Conservation (phyloP, 2,888 invertebrate species). For the Stenodera caucasica region DNA sequence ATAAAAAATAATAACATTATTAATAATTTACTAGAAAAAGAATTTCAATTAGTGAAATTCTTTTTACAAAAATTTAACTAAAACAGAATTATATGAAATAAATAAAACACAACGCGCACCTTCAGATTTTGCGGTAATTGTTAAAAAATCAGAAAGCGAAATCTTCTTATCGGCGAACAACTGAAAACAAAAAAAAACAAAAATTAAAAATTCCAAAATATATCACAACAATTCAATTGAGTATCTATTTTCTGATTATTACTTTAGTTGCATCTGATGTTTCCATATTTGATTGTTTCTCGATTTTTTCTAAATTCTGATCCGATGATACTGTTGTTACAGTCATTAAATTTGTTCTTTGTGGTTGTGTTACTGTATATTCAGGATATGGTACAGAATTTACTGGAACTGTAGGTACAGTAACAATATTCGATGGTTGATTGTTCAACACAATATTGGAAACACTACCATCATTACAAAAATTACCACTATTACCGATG, state of each 20-base stretch:
- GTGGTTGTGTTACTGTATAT: not conserved
- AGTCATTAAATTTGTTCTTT: slow-evolving; percentile 3
- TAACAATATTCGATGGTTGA: not conserved
- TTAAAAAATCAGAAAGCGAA: slow-evolving; percentile 51
- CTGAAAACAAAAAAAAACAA: slow-evolving; percentile 43
- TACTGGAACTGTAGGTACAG: not conserved
- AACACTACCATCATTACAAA: not conserved
- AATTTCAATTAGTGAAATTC: not conserved
- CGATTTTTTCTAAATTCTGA: not conserved
- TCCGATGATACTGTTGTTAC: not conserved
- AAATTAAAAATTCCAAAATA: not conserved
- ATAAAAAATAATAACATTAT: slow-evolving; percentile 17
- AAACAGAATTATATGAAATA: slow-evolving; percentile 11
- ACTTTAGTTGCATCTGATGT: slow-evolving; percentile 13
- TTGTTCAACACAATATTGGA: slow-evolving; percentile 6
- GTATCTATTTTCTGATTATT: not conserved
- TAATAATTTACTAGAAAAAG: slow-evolving; percentile 19
- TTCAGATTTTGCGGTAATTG: slow-evolving; percentile 50
- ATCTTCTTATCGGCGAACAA: slow-evolving; percentile 54
- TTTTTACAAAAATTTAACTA: not conserved
- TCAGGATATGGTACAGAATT: not conserved
- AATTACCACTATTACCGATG: slow-evolving; percentile 38
- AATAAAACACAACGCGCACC: slow-evolving; percentile 43
- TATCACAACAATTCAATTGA: not conserved
- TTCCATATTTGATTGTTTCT: not conserved